Evolutionary conservation across 30 jellyfish, hydroid and myxozoan genomes (phyloP), one percentile per base, ranked within the genome.

Genomic region (Pseudorhiza aurosa): DNA sequence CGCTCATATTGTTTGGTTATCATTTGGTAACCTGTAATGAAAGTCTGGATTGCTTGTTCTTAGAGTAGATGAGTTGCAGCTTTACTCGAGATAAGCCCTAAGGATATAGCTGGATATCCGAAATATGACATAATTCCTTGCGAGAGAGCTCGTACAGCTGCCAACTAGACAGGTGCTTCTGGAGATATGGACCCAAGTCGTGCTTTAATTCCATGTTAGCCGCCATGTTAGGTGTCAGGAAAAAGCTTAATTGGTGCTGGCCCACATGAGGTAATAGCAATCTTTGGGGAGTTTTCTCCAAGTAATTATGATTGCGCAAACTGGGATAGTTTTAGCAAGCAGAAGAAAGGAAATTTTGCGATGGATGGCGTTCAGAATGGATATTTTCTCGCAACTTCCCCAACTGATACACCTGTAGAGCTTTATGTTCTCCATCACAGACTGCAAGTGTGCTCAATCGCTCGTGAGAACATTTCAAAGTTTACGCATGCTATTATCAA

Each of bases 351-450:
- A 19, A 1, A 10, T 1, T 53, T 17, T 10, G 36, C 14, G 36
- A 65, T 65, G 83, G 71, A 80, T 63, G 40, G 59, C 0, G 36
- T 49, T 32, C 77, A 25, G 30, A 62, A 80, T 42, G 72, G 70
- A 0, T 51, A 45, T 22, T 58, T 77, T 24, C 69, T 89, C 7
- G 89, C 94, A 5, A 62, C 97, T 0, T 89, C 97, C 17, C 97
- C 97, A 0, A 93, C 97, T 5, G 97, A 89, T 57, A 68, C 91
- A 6, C 91, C 78, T 12, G 91, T 80, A 12, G 91, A 80, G 63
- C 84, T 80, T 21, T 80, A 80, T 27, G 78, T 80, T 35, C 60
- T 80, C 28, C 91, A 68, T 49, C 91, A 64, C 68, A 70, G 71
- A 47, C 59, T 80, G 40, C 83, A 80, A 55, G 65, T 80, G 19